Base-by-base conservation (phyloP, 2,797 vertebrate genomes). In the Podarcis lilfordi region DNA sequence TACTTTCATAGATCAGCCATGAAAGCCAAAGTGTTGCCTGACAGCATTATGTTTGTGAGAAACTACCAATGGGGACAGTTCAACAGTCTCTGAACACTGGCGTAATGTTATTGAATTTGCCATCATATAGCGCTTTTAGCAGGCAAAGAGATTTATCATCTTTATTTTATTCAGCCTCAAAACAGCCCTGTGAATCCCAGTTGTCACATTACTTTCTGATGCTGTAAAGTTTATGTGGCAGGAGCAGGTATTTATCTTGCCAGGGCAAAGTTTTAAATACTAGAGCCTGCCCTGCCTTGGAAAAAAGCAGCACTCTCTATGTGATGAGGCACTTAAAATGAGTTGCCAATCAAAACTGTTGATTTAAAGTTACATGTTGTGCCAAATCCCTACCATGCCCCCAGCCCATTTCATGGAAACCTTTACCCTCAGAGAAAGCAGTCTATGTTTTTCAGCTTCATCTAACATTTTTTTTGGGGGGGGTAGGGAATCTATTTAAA, bases 21-120 rank as follows among this genome's bases (percentile, higher is more conserved):
- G 83, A 86, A 89, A 89, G 83, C 55, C 88, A 85, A 85, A 89
- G 77, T 75, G 59, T 81, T 85, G 81, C 83, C 78, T 85, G 83
- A 85, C 88, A 89, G 78, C 17, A 76, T 89, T 82, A 89, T 85
- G 78, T 66, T 68, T n/a, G 71, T 89, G 78, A 89, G 79, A 89
- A 85, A 85, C 61, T 75, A 89, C 79, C 88, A 77, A 76, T 81
- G 88, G 84, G 84, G 40, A 89, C 64, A 89, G 75, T 82, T 84
- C 71, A 86, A 69, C 78, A 69, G 79, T 82, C 79, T 89, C 84
- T 76, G 76, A 86, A 69, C 87, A 84, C 64, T 59, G 79, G 43
- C 82, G 66, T 88, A 79, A 88, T 79, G 66, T 88, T 88, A 88
- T 84, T 84, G 87, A 88, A 88, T 88, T 88, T 88, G 82, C 82